Evolutionary conservation across 2,888 invertebrate genomes (phyloP), one percentile per base, ranked within the genome.

Genomic region (Oasisia sp.): DNA sequence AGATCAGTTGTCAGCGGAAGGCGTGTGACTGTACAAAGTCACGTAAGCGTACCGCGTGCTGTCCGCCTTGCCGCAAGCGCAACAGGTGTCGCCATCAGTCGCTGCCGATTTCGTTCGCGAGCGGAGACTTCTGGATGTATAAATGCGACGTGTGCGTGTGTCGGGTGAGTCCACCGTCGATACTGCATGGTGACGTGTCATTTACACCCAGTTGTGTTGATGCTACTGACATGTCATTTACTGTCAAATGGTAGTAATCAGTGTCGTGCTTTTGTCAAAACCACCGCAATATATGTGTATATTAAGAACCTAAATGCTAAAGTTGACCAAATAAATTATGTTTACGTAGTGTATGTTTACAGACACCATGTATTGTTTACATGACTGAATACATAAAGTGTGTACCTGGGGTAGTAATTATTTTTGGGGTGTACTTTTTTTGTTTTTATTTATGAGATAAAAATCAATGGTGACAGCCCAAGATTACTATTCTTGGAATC

Each of bases 71-170:
- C 96, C 90, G 38, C 32, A 38, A 92, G 12, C 92, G 94, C 91
- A 94, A 94, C 44, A 45, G 45, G 89, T 98, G 98, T 96, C 97
- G 97, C 93, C 98, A 98, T 96, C 98, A 98, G 96, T 98, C 98
- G 96, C 97, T 98, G 95, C 93, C 93, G 0, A 97, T 98, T 93
- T 97, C 97, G 95, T 97, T 98, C 96, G 97, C 97, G 96, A 98
- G 98, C 96, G 98, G 98, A 92, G 98, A 98, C 96, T 97, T 97
- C 95, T 98, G 98, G 98, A 97, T 98, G 94, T 98, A 98, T 97
- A 98, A 98, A 96, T 98, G 98, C 96, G 98, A 98, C 97, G 98
- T 98, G 94, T 98, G 98, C 97, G 98, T 98, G 97, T 98, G 98
- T 97, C 97, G 98, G 96, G 98, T 98, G 95, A 97, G 97, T 92